These are phyloP conservation scores for Cyprinodon brontotheroides DNA, from an alignment of 2,113 vertebrate genomes.

Conservation along the genomic window DNA sequence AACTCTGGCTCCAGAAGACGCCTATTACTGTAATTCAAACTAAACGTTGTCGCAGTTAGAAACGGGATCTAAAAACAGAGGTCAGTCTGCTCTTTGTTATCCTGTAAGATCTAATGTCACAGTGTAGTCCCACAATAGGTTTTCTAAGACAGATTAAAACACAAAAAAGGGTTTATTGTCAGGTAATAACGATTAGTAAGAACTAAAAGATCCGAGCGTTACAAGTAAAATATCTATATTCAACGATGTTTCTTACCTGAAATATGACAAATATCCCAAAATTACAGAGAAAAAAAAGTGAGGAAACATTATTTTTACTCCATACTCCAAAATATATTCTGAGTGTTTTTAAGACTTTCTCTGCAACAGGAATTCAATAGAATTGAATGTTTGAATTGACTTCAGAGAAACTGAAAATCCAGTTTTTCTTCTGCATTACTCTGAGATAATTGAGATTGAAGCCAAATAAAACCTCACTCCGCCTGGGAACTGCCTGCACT, in stretches of 20 bases:
- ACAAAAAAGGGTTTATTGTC: neutral
- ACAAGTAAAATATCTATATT: too few species aligned
- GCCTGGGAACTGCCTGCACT: neutral
- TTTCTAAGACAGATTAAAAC: neutral
- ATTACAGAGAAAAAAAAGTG: too few species aligned
- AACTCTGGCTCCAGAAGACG: slow-evolving; percentile 17
- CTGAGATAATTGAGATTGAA: neutral
- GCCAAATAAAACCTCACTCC: neutral
- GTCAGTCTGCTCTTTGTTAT: neutral
- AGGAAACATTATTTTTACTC: neutral
- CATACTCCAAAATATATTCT: too few species aligned
- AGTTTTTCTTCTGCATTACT: neutral
- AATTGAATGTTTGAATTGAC: neutral
- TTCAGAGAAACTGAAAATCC: neutral
- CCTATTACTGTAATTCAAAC: slow-evolving; percentile 13
- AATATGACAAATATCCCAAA: neutral
- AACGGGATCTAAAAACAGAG: slow-evolving; percentile 8
- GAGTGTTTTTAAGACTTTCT: too few species aligned
- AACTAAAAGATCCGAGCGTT: neutral
- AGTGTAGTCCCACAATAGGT: neutral
- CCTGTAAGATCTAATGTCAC: neutral
- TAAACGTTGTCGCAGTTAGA: slow-evolving; percentile 14
- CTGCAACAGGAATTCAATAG: neutral
- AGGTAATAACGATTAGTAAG: too few species aligned
- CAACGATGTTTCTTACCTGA: neutral